Evolutionary conservation across 2,797 vertebrate genomes (phyloP).

Genomic region (Poecilia velifera): DNA sequence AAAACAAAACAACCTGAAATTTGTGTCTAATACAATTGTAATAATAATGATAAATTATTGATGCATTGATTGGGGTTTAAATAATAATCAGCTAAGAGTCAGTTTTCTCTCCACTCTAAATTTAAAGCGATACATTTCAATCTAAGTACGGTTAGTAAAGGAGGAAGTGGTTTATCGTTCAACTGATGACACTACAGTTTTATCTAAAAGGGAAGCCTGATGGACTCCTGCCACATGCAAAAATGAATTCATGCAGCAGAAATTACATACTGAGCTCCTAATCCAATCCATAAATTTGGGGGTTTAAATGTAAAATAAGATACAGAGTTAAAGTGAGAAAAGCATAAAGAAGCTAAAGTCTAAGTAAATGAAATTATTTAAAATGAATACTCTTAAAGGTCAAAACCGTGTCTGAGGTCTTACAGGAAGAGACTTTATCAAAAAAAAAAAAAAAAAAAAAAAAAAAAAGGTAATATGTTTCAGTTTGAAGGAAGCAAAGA

Average conservation of each 20-base stretch:
- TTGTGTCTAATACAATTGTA: neutral
- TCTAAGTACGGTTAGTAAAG: neutral
- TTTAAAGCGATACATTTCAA: neutral
- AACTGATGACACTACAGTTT: neutral
- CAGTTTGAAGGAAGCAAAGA: neutral
- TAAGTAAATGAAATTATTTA: neutral
- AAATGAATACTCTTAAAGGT: neutral
- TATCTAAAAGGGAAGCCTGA: neutral
- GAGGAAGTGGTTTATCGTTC: neutral
- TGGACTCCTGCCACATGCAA: neutral
- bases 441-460: neutral
- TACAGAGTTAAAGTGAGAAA: neutral
- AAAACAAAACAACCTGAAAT: neutral
- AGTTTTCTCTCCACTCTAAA: neutral
- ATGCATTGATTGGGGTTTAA: neutral
- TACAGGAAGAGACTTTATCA: neutral
- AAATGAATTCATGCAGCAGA: conserved; percentile 15
- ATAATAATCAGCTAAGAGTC: neutral
- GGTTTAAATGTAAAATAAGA: neutral
- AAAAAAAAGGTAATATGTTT: neutral
- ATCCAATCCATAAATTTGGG: neutral
- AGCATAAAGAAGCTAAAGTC: neutral
- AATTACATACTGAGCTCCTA: neutral
- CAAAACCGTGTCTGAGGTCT: neutral
- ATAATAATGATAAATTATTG: neutral